Evolutionary conservation across 2,113 vertebrate genomes (phyloP).

Genomic region (Bungarus multicinctus): DNA sequence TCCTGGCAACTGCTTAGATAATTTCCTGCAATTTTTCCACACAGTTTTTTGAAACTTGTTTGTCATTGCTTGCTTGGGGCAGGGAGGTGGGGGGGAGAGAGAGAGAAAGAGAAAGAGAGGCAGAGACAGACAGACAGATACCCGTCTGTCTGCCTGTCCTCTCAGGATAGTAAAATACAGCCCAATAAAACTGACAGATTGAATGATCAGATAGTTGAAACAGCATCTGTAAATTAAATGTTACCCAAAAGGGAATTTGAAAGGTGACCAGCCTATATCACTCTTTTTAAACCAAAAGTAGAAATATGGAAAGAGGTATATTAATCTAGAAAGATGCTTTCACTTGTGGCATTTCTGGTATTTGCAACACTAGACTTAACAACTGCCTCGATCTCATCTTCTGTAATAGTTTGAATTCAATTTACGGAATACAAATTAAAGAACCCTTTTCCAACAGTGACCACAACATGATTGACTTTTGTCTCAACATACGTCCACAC

Average conservation of each 20-base stretch:
- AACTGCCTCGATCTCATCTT: no score
- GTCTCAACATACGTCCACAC: no score
- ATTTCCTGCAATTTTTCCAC: not conserved
- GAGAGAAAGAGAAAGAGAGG: not conserved
- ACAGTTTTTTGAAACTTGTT: not conserved
- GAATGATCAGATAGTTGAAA: not conserved
- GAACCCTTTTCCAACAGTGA: no score
- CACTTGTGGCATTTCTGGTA: not conserved
- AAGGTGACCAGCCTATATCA: not conserved
- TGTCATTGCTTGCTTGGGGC: not conserved
- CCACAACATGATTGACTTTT: no score
- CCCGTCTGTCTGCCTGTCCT: no score
- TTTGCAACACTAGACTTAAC: no score
- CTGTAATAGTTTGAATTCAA: no score
- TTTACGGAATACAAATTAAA: no score
- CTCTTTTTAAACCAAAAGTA: not conserved
- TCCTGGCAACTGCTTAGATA: not conserved
- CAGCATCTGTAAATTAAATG: not conserved
- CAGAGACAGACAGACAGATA: no score
- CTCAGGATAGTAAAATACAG: not conserved
- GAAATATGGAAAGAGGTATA: not conserved
- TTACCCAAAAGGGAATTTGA: not conserved
- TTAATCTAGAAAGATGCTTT: not conserved
- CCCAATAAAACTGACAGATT: not conserved
- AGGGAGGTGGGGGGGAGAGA: accelerated